These are phyloP conservation scores for Oxycera nigricornis DNA, from an alignment of 2,888 invertebrate species.

Conservation along the genomic window DNA sequence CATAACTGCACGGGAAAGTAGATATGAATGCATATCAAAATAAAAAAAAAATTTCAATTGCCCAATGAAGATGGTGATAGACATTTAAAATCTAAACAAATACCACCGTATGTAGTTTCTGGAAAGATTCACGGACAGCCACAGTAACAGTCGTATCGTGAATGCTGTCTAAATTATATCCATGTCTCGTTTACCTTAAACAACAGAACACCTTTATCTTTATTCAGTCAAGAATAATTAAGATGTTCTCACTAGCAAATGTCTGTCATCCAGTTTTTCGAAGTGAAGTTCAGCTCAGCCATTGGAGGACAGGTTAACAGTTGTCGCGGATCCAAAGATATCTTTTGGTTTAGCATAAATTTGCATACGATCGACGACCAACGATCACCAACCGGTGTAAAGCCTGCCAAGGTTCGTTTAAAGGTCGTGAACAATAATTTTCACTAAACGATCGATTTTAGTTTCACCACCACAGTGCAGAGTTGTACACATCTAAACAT, in stretches of 20 bases:
- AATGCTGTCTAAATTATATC: no score
- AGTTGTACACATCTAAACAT: background rate
- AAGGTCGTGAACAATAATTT: slow-evolving; percentile 6
- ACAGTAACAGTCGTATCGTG: no score
- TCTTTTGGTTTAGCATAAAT: background rate
- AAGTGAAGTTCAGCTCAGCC: no score
- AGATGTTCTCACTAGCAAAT: background rate
- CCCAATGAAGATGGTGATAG: no score
- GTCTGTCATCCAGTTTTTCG: background rate
- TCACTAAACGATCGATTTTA: slow-evolving; percentile 1
- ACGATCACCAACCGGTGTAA: background rate
- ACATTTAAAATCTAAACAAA: no score
- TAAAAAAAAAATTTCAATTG: no score
- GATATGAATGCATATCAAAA: no score
- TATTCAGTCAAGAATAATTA: background rate
- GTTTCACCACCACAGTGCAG: background rate
- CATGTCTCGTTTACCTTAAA: no score
- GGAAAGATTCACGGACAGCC: no score
- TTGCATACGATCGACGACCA: background rate
- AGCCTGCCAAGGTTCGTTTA: background rate
- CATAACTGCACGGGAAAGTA: no score
- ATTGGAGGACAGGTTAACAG: background rate
- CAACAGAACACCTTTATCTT: no score
- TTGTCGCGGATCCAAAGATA: background rate
- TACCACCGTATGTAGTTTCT: no score